These are phyloP conservation scores for Macropodus opercularis DNA, from an alignment of 2,797 vertebrate genomes.

Conservation along the genomic window DNA sequence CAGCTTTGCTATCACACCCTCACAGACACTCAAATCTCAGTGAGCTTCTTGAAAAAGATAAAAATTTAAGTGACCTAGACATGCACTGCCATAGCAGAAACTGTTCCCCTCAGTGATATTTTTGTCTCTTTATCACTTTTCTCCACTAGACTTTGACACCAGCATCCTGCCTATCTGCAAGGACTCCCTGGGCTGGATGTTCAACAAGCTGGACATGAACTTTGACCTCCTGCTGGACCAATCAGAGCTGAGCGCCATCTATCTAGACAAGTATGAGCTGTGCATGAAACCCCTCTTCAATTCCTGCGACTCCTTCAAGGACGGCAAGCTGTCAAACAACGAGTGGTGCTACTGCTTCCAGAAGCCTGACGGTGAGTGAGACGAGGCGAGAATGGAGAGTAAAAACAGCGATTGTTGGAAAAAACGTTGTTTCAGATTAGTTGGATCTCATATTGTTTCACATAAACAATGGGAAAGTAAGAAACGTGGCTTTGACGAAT, in stretches of 20 bases:
- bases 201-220: conserved; percentile 98
- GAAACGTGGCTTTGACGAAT: neutral
- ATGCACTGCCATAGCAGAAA: conserved; percentile 14
- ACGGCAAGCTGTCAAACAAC: conserved; percentile 97
- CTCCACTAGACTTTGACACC: conserved; percentile 90
- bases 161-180: conserved; percentile 98
- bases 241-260: conserved; percentile 94
- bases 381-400: neutral
- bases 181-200: conserved; percentile 98
- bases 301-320: conserved; percentile 97
- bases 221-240: conserved; percentile 96
- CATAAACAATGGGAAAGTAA: neutral
- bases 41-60: conserved; percentile 15
- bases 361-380: conserved; percentile 79
- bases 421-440: too few species aligned
- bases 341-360: conserved; percentile 99
- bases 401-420: neutral
- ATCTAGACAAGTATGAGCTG: conserved; percentile 94
- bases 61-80: conserved; percentile 9
- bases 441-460: too few species aligned
- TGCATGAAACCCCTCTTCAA: conserved; percentile 97
- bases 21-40: conserved; percentile 15
- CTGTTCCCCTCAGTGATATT: conserved; percentile 1
- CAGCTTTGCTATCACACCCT: conserved; percentile 26
- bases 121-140: neutral